Conservation (phyloP, 1,140 invertebrate genomes). For the Coptotermes formosanus region DNA sequence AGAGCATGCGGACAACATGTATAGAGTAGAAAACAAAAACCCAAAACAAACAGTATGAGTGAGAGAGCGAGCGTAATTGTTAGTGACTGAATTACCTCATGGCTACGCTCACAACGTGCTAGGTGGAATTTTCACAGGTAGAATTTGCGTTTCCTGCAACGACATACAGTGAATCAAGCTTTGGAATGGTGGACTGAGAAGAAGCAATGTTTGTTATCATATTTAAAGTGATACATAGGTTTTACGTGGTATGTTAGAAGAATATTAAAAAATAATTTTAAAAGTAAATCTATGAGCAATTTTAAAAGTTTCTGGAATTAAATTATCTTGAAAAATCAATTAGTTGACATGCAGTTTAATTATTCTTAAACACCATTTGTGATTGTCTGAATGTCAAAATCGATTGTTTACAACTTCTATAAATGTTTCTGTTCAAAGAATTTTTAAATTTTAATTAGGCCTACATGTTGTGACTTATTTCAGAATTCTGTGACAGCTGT, state of each 20-base stretch:
- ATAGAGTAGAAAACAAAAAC: slow-evolving; percentile 8
- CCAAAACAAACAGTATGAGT: slow-evolving; percentile 7
- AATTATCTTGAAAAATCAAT: background rate
- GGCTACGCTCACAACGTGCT: slow-evolving; percentile 33
- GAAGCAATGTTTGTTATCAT: background rate
- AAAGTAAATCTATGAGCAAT: background rate
- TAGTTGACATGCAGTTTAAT: background rate
- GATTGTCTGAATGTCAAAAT: background rate
- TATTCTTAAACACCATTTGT: background rate
- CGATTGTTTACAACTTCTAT: background rate
- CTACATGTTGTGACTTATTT: background rate
- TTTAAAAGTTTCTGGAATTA: background rate
- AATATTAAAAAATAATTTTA: background rate
- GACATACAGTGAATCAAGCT: slow-evolving; percentile 32
- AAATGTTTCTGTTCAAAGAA: background rate
- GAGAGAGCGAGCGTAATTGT: slow-evolving; percentile 22
- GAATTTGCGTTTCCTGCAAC: slow-evolving; percentile 43
- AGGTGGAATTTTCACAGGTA: slow-evolving; percentile 40
- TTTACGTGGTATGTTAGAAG: background rate
- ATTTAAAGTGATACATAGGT: background rate
- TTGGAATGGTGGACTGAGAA: background rate
- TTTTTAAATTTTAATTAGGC: background rate
- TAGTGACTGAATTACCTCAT: slow-evolving; percentile 32
- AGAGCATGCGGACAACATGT: slow-evolving; percentile 17
- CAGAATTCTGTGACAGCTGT: background rate